phyloP scores from a whole-genome alignment of 1,140 invertebrate genomes.

The Drosophila insularis region DNA sequence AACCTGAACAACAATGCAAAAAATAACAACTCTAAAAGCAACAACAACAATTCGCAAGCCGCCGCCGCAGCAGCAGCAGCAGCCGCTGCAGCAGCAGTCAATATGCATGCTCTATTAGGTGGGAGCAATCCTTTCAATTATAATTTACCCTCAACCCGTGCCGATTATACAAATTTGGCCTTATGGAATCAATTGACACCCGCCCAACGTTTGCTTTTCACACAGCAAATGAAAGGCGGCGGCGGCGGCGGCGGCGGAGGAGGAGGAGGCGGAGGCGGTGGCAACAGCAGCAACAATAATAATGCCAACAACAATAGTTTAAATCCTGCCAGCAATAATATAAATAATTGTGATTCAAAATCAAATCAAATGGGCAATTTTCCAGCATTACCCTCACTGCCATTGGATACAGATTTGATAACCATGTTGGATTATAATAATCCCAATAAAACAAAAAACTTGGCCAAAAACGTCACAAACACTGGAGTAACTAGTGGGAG shows the following conservation, averaged over 20 bases:
- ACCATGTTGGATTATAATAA: conserved; percentile 80
- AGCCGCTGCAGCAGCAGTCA: conserved; percentile 54
- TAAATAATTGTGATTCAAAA: background rate
- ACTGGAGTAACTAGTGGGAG: conserved; percentile 3
- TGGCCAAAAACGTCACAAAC: background rate
- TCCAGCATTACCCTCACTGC: conserved; percentile 69
- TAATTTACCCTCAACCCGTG: conserved; percentile 64
- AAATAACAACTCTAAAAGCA: background rate
- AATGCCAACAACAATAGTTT: background rate
- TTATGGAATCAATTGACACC: conserved; percentile 78
- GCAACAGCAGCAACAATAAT: background rate
- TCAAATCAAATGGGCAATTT: conserved; percentile 37
- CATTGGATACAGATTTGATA: conserved; percentile 74
- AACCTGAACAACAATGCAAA: conserved; percentile 21
- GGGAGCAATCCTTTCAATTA: conserved; percentile 64
- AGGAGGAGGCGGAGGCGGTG: background rate
- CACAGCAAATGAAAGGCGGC: conserved; percentile 69
- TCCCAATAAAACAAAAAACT: conserved; percentile 57
- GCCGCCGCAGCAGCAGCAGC: conserved; percentile 32
- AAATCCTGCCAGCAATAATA: background rate
- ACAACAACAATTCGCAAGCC: conserved; percentile 18
- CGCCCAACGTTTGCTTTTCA: conserved; percentile 65
- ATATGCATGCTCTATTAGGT: conserved; percentile 59
- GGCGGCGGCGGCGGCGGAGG: background rate
- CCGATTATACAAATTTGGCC: conserved; percentile 72